Conservation (phyloP, 2,888 invertebrate genomes). For the Thyatira batis region DNA sequence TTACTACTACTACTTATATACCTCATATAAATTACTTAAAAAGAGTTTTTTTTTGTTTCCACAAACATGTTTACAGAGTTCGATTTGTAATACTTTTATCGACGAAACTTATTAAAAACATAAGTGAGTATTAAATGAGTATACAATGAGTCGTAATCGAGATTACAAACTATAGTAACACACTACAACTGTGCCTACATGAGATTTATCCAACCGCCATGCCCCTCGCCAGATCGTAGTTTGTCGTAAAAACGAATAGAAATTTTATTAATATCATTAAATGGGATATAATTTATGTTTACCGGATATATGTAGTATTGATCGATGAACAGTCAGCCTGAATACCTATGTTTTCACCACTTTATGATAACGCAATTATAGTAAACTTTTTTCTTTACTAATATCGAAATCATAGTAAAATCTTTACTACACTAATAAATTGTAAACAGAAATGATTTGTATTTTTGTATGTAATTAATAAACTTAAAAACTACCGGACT, state of each 20-base stretch:
- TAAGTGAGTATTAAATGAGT: not conserved
- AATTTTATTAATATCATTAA: not conserved
- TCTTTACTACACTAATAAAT: no score
- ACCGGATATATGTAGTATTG: not conserved
- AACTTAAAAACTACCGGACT: no score
- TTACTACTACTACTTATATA: no score
- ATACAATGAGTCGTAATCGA: not conserved
- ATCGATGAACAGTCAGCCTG: not conserved
- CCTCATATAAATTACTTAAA: no score
- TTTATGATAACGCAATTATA: no score
- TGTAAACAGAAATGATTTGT: no score
- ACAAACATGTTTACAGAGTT: no score
- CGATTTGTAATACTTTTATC: no score
- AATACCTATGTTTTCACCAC: not conserved
- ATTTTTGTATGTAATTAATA: no score
- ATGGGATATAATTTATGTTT: not conserved
- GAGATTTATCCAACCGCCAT: constrained; percentile 1
- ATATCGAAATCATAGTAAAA: no score
- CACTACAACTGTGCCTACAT: not conserved
- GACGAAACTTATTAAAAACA: not conserved
- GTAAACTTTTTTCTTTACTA: no score
- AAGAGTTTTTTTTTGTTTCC: no score
- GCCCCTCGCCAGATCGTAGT: constrained; percentile 9
- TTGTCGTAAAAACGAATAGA: not conserved
- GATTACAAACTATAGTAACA: not conserved